A percentile compares a stretch with the other conserved stretches of the same genome.
Evolutionary conservation across 2,113 vertebrate genomes (phyloP).

Genomic region (Albula glossodonta): DNA sequence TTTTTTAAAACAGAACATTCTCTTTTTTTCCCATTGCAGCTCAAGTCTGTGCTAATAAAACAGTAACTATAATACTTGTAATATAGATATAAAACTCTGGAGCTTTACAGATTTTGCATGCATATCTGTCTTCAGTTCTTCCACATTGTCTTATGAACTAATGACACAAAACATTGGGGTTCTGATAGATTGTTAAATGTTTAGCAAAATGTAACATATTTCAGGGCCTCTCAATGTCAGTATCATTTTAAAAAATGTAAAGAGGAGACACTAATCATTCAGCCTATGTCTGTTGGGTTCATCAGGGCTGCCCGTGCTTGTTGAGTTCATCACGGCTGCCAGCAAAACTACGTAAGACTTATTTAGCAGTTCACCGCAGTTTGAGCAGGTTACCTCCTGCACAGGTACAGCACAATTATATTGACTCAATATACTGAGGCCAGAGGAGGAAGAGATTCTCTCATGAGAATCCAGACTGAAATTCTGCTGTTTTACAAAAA

Average conservation of each 20-base stretch:
- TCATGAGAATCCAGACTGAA: conserved; percentile 57
- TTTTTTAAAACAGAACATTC: background rate
- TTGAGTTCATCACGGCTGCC: background rate
- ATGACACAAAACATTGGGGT: background rate
- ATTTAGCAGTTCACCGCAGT: background rate
- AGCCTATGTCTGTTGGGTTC: background rate
- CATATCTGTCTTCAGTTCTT: background rate
- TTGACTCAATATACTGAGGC: background rate
- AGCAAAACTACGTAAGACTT: background rate
- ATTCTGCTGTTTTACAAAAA: conserved; percentile 28
- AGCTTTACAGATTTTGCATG: background rate
- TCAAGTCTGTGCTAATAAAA: background rate
- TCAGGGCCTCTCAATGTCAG: background rate
- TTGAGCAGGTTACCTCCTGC: background rate
- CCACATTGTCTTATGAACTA: background rate
- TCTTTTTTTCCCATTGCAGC: background rate
- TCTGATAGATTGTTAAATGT: background rate
- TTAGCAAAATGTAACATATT: background rate
- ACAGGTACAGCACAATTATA: background rate
- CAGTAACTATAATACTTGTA: background rate
- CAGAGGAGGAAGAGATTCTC: conserved; percentile 31
- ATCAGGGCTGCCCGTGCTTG: background rate
- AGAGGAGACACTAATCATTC: background rate
- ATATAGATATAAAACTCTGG: background rate
- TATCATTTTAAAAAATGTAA: background rate